Base-by-base conservation (phyloP, 1,140 invertebrate species). In the Bemisia tabaci region DNA sequence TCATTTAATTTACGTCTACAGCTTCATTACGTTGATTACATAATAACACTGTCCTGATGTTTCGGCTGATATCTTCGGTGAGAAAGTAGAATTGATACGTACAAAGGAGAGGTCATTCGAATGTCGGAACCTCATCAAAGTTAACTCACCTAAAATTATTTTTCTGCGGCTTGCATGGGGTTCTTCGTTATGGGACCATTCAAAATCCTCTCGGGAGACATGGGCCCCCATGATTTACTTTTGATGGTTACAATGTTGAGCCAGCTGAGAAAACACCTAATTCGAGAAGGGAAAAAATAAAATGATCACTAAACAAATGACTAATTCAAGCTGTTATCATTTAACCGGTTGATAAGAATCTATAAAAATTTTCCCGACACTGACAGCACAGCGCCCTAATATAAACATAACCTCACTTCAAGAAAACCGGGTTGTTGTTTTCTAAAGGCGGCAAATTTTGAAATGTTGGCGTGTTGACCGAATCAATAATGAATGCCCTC, bases 121-220 rank as follows among this genome's bases (percentile, higher is more conserved):
- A 48, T 9, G 5, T 48, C 33, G 17, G 33, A 48, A 22, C 62
- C 25, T 23, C 27, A 48, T 48, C 68, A 66, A 68, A 59, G 70
- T 72, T 68, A 65, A 76, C 84, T 82, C 84, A 95, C 92, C 87
- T 75, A 98, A 80, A 75, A 99, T 99, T 74, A 92, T 84, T 82
- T 95, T 95, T 67, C 97, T 81, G 65, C 97, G 83, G 68, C 88
- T 88, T 0, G 95, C 95, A 79, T 99, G 97, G n/a, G 97, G 97
- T 78, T 99, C 97, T 77, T 98, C 95, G 0, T 91, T 94, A 72
- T 95, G 95, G 22, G 85, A 83, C 95, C 96, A 98, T 75, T 98
- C 95, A 75, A 97, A 99, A 81, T 96, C 92, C 1, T 81, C 86
- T 71, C 91, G 84, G 1, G 93, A 91, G 17, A 92, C 89, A 69